Base-by-base conservation (phyloP, 2,888 invertebrate genomes). In the Diaperis boleti region DNA sequence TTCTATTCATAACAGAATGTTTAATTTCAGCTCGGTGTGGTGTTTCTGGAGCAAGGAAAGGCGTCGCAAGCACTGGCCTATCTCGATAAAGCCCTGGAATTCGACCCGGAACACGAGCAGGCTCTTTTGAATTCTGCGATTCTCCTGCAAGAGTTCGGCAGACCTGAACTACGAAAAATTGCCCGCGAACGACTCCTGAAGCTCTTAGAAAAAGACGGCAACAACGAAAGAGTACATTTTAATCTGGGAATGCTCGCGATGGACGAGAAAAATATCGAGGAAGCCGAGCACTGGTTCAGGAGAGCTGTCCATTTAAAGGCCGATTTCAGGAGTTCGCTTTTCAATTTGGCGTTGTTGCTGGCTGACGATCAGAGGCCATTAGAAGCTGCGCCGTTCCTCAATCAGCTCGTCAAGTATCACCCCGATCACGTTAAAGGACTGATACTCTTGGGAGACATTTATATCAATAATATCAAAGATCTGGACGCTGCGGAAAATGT, bases 161-260 rank as follows among this genome's bases (percentile, higher is more conserved):
- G 92, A 0, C 89, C 89, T 0, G 92, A 92, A 74, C 82, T 93
- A 60, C 85, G 95, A 61, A 90, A 91, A 78, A 85, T 93, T 13
- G 94, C 95, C 0, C 84, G 91, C 56, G 90, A 93, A 74, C 85
- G 97, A 49, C 86, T 97, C 1, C 83, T 93, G 31, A 92, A 92
- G 75, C 85, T 97, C 26, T 83, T 95, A 42, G 87, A 90, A 71
- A 91, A 91, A 78, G 88, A 88, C 70, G 84, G 88, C 0, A 89
- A 89, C 62, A 96, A 97, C 79, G 95, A 96, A 78, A 87, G 96
- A 64, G 92, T 96, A 3, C 94, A 94, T 81, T 98, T 98, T 82
- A 96, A 97, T 84, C 85, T 96, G 55, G 97, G 96, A 68, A 97
- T 98, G 97, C 83, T 98, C 39, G 92, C 96, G 35, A 97, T 96